Percentiles rank a stretch among this genome's conserved stretches.
Conservation (phyloP, 2,113 vertebrate genomes). For the Bubo blakistoni region DNA sequence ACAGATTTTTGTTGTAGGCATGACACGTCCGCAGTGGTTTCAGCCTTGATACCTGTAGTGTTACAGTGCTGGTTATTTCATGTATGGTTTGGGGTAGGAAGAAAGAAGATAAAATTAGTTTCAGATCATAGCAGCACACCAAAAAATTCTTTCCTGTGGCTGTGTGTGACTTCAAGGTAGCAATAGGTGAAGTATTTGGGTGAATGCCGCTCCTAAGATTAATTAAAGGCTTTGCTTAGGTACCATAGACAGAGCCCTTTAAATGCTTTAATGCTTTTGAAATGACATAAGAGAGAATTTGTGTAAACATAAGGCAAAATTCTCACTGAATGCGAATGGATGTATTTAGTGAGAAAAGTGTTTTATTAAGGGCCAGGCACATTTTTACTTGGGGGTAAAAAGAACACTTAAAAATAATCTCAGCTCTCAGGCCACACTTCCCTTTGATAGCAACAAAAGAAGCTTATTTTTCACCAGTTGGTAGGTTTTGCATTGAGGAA, state of each 20-base stretch:
- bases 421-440: neutral
- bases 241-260: neutral
- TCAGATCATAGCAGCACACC: neutral
- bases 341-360: neutral
- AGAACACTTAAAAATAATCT: neutral
- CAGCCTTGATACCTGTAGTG: neutral
- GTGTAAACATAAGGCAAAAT: neutral
- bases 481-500: neutral
- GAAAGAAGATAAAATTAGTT: neutral
- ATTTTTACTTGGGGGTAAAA: neutral
- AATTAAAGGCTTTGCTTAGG: neutral
- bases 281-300: neutral
- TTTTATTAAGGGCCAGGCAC: neutral
- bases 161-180: neutral
- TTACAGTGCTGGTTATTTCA: neutral
- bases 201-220: neutral
- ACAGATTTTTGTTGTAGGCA: neutral
- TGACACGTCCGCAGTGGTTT: accelerated
- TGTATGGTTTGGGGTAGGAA: neutral
- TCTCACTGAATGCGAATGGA: neutral
- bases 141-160: neutral
- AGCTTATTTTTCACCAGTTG: neutral
- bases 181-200: neutral
- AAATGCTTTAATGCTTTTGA: neutral
- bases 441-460: neutral